A percentile compares a stretch with the other conserved stretches of the same genome.
These are phyloP conservation scores for Scelioninae gen. 2 DNA, from an alignment of 2,888 invertebrate species.

Conservation along the genomic window DNA sequence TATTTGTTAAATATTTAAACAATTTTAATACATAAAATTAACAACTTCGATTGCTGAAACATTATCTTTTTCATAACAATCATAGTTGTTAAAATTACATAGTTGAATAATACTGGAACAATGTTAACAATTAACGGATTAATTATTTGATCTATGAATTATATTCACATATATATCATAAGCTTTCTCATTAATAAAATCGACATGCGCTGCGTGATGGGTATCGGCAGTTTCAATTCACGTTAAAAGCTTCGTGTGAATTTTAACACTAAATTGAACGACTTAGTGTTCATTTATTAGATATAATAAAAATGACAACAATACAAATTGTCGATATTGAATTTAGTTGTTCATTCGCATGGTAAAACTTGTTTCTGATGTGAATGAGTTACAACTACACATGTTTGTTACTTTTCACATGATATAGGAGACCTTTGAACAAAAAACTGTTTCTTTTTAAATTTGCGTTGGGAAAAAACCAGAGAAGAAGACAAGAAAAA, in stretches of 20 bases:
- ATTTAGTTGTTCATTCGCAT: conserved; percentile 34
- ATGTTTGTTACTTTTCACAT: conserved; percentile 25
- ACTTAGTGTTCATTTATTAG: conserved; percentile 47
- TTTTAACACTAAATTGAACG: conserved; percentile 54
- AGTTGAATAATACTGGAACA: conserved; percentile 29
- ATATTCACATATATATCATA: conserved; percentile 46
- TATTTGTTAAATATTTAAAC: too few species aligned
- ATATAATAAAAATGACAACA: conserved; percentile 53
- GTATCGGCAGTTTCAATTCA: conserved; percentile 54
- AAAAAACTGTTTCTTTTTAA: conserved; percentile 32
- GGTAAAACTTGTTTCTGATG: conserved; percentile 43
- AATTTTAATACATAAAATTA: too few species aligned
- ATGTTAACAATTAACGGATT: conserved; percentile 11
- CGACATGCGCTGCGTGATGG: conserved; percentile 40
- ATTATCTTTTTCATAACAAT: conserved; percentile 15
- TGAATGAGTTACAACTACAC: conserved; percentile 32
- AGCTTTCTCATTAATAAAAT: conserved; percentile 47
- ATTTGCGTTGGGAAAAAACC: too few species aligned
- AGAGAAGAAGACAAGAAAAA: too few species aligned
- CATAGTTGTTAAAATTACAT: conserved; percentile 9
- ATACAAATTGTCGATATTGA: conserved; percentile 52
- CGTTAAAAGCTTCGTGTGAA: conserved; percentile 56
- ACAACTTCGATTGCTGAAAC: conserved; percentile 31
- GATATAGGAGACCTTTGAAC: conserved; percentile 38
- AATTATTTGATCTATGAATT: conserved; percentile 35